These are phyloP conservation scores for Apteryx owenii DNA, from an alignment of 2,113 vertebrate genomes.

Conservation along the genomic window DNA sequence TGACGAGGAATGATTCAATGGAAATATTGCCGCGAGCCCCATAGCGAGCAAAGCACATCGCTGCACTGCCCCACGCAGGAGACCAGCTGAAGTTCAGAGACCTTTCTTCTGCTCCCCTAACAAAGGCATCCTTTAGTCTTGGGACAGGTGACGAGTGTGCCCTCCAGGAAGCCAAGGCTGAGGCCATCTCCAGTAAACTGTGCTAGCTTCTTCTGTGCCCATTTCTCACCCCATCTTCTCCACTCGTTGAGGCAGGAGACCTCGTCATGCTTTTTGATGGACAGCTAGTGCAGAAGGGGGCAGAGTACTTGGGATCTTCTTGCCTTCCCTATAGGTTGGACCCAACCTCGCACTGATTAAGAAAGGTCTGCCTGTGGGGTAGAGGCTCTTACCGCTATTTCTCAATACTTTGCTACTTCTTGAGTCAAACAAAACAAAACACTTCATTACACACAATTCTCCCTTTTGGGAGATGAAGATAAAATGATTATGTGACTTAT, in stretches of 20 bases:
- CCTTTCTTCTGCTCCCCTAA: not conserved
- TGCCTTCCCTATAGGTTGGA: not conserved
- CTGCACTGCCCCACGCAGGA: not conserved
- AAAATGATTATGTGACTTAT: not conserved
- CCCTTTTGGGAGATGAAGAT: not conserved
- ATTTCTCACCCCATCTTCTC: not conserved
- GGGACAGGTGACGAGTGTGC: not conserved
- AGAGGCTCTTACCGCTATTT: not conserved
- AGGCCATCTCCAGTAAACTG: not conserved
- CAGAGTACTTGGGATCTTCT: not conserved
- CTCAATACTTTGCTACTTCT: not conserved
- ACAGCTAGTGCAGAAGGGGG: not conserved
- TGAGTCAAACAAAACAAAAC: not conserved
- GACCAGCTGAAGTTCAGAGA: not conserved
- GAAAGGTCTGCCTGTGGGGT: not conserved
- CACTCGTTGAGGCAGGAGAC: not conserved
- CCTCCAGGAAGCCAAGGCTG: not conserved
- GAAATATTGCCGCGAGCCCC: fast-evolving
- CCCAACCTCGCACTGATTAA: not conserved
- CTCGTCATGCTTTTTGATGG: not conserved
- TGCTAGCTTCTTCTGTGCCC: not conserved
- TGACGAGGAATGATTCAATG: not conserved
- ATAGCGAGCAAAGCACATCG: not conserved
- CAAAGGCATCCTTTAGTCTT: not conserved
- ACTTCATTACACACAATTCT: not conserved